Percentiles rank a stretch among this genome's conserved stretches.
phyloP scores from a whole-genome alignment of 2,888 invertebrate species.

The Meiosimyza decipiens region DNA sequence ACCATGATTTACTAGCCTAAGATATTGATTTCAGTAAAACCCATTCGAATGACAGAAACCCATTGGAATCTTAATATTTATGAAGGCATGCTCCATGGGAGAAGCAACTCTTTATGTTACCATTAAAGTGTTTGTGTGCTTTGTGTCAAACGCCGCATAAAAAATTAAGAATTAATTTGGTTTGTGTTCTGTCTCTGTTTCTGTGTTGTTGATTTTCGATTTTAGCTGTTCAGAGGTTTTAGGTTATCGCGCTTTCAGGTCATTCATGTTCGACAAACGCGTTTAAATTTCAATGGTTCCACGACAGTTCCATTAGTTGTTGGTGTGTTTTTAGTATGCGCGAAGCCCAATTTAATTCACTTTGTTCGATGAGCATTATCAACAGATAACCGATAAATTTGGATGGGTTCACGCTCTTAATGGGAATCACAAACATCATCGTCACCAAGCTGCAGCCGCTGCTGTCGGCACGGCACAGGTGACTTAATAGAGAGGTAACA shows the following conservation, averaged over 20 bases:
- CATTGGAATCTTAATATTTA: too few relatives aligned
- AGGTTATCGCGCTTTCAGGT: constrained; percentile 46
- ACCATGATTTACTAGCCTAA: too few relatives aligned
- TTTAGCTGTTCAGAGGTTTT: constrained; percentile 30
- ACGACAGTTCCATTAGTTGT: constrained; percentile 35
- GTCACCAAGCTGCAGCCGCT: constrained; percentile 10
- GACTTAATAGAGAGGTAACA: background rate
- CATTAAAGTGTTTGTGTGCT: too few relatives aligned
- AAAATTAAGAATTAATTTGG: too few relatives aligned
- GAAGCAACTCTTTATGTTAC: too few relatives aligned
- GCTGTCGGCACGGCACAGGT: constrained; percentile 1
- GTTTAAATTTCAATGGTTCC: constrained; percentile 6
- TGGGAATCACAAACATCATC: constrained; percentile 52
- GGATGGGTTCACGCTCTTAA: constrained; percentile 67
- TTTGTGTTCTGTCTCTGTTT: too few relatives aligned
- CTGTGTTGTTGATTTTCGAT: too few relatives aligned
- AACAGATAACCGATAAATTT: constrained; percentile 66
- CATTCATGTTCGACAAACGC: constrained; percentile 42
- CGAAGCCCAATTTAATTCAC: constrained; percentile 65
- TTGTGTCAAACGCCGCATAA: too few relatives aligned
- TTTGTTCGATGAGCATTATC: constrained; percentile 68
- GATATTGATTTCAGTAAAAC: too few relatives aligned
- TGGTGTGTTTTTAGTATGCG: constrained; percentile 51
- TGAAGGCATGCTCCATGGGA: too few relatives aligned
- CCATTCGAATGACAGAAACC: too few relatives aligned